Conservation (phyloP, 2,797 vertebrate genomes). For the Typhlichthys subterraneus region DNA sequence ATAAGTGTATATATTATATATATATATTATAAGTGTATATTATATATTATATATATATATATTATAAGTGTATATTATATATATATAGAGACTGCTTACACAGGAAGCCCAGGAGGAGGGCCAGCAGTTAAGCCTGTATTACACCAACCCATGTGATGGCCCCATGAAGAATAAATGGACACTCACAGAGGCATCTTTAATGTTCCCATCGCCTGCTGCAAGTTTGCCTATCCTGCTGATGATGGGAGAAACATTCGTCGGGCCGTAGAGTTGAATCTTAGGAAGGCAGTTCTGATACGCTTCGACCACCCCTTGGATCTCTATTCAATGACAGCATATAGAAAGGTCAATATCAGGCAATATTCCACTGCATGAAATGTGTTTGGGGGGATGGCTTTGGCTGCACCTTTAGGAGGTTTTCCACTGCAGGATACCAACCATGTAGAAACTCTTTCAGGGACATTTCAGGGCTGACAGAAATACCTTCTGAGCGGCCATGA, state of each 20-base stretch:
- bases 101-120: conserved; percentile 21
- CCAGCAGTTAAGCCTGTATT: conserved; percentile 37
- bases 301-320: conserved; percentile 94
- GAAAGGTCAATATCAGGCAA: conserved; percentile 11
- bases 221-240: conserved; percentile 90
- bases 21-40: too few species aligned
- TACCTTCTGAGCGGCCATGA: too few species aligned
- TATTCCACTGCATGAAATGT: not conserved
- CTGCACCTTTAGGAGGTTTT: not conserved
- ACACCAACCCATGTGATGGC: conserved; percentile 21
- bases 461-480: too few species aligned
- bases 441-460: too few species aligned
- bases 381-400: not conserved
- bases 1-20: too few species aligned
- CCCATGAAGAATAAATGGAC: conserved; percentile 14
- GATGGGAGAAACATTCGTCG: conserved; percentile 95
- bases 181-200: conserved; percentile 90
- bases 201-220: conserved; percentile 84
- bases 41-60: too few species aligned
- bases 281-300: conserved; percentile 96
- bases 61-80: too few species aligned
- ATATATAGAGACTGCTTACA: conserved; percentile 31
- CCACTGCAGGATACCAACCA: too few species aligned
- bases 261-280: conserved; percentile 94
- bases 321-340: conserved; percentile 64